Evolutionary conservation across 2,113 vertebrate species (phyloP).

Genomic region (Lota lota): DNA sequence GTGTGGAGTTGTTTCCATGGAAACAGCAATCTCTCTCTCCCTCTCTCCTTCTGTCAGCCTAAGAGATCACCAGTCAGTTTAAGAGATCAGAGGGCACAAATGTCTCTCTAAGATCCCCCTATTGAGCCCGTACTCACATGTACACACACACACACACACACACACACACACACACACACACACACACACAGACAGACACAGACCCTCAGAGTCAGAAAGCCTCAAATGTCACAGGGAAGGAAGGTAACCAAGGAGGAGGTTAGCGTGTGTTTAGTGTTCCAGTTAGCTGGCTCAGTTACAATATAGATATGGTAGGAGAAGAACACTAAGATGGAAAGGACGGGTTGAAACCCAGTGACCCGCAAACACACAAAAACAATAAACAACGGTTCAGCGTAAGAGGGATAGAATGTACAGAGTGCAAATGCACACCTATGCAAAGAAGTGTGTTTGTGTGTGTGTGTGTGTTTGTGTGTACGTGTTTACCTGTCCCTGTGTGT

Average conservation of each 20-base stretch:
- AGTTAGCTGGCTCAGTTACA: constrained; percentile 30
- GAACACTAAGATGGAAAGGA: background rate
- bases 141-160: constrained; percentile 26
- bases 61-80: constrained; percentile 23
- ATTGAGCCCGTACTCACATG: background rate
- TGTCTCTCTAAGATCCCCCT: constrained; percentile 1
- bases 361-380: constrained; percentile 17
- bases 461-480: no score
- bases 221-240: constrained; percentile 29
- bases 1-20: constrained; percentile 28
- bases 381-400: constrained; percentile 3
- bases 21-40: constrained; percentile 31
- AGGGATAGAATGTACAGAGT: constrained; percentile 41
- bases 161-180: background rate
- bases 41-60: no score
- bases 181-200: no score
- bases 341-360: background rate
- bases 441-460: background rate
- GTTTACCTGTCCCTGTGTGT: background rate
- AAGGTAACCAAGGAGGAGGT: constrained; percentile 1
- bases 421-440: constrained; percentile 1
- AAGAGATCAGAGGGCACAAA: constrained; percentile 27
- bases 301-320: background rate
- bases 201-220: background rate
- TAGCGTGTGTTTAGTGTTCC: constrained; percentile 33